Base-by-base conservation (phyloP, 2,113 vertebrate species). In the Lamprotornis superbus region DNA sequence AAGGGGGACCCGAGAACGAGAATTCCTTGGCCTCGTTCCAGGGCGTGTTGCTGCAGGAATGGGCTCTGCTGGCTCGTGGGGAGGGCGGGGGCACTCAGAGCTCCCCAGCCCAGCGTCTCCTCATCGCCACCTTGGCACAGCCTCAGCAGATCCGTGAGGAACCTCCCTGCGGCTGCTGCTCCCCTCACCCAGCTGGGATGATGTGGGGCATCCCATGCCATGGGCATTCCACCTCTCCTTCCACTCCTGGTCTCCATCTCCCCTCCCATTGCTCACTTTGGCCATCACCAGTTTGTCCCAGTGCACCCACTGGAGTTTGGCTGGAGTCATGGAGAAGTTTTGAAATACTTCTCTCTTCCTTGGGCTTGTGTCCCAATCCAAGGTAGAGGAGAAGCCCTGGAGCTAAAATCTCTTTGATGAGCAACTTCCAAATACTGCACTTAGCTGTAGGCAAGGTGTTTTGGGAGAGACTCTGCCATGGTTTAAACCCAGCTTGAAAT, bases 21-120 rank as follows among this genome's bases (percentile, higher is more conserved):
- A 96, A 96, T 96, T 83, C 85, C 94, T 93, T 95, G 97, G 97
- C 94, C 39, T 57, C 79, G n/a, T 25, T 78, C 96, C 97, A 95
- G 84, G 87, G 87, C 94, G 0, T 97, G 97, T 87, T 65, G 93
- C 89, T 95, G 90, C 97, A 97, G 91, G 95, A 96, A 82, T 4
- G 47, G 94, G 55, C 75, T 40, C 24, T 0, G 9, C 35, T 0
- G 3, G 80, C 64, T 70, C 2, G 1, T 7, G 57, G 93, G 57
- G 76, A 77, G 67, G 83, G 83, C 12, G 39, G 40, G 49, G 56
- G 25, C 52, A 63, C 63, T 10, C 49, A 47, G 71, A 69, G 37
- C 56, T 52, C 74, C 23, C 64, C 35, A 24, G 74, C 25, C 55
- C 83, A n/a, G 64, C 27, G 42, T 56, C 11, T 69, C 76, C 61